phyloP scores from a whole-genome alignment of 2,888 invertebrate species.

The Rhyacophila evoluta region DNA sequence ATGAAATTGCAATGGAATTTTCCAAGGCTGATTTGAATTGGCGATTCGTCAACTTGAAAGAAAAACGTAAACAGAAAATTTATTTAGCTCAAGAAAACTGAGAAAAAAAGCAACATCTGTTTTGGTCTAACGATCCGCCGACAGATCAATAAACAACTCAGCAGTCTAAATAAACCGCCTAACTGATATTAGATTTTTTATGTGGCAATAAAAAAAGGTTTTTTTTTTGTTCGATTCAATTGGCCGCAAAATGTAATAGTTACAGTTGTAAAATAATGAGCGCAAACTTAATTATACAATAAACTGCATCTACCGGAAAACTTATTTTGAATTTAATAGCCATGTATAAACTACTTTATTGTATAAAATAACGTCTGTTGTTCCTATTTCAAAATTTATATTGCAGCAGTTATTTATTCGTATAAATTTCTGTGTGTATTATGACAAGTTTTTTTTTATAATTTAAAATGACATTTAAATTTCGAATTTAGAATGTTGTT shows the following conservation, averaged over 20 bases:
- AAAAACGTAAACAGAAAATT: background rate
- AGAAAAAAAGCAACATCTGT: background rate
- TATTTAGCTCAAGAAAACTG: background rate
- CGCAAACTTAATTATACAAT: background rate
- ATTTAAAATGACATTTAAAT: background rate
- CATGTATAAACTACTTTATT: background rate
- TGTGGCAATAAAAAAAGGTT: background rate
- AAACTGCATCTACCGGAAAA: background rate
- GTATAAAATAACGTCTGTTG: background rate
- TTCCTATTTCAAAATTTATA: background rate
- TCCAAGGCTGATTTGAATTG: background rate
- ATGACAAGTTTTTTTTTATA: background rate
- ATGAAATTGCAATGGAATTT: background rate
- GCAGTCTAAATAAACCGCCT: background rate
- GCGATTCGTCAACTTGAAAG: background rate
- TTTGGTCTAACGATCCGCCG: background rate
- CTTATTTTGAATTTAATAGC: background rate
- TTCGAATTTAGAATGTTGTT: slow-evolving; percentile 1
- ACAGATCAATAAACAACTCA: background rate
- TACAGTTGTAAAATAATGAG: background rate
- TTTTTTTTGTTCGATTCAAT: background rate
- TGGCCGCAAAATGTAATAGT: background rate
- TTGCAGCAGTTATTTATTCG: background rate
- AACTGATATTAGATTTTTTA: background rate
- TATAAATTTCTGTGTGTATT: background rate